Evolutionary conservation across 2,113 vertebrate species (phyloP).

Genomic region (Myotis brandtii): DNA sequence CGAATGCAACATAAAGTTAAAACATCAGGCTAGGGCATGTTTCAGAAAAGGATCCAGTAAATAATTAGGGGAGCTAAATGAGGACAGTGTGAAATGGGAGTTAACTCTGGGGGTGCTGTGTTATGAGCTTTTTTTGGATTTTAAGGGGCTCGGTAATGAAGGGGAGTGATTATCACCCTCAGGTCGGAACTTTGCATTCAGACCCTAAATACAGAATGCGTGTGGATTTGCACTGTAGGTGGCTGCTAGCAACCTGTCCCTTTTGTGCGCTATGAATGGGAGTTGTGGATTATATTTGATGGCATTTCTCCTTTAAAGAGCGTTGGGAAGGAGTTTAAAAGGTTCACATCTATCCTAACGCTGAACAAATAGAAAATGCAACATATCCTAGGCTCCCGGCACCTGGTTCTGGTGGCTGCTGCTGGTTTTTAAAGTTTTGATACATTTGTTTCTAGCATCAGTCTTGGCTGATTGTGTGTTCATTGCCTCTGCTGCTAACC

Average conservation of each 20-base stretch:
- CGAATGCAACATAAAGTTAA: conserved; percentile 84
- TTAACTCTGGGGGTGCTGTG: conserved; percentile 87
- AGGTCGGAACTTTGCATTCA: conserved; percentile 77
- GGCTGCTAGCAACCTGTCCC: conserved; percentile 63
- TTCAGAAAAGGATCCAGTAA: conserved; percentile 80
- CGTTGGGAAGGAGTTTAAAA: conserved; percentile 64
- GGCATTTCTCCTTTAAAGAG: conserved; percentile 77
- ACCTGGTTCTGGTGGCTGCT: conserved; percentile 53
- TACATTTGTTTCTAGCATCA: conserved; percentile 50
- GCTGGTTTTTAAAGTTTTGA: conserved; percentile 72
- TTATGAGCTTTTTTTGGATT: conserved; percentile 75
- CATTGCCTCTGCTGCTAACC: conserved; percentile 54
- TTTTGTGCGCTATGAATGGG: conserved; percentile 65
- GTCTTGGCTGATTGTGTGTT: conserved; percentile 47
- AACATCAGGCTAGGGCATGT: conserved; percentile 81
- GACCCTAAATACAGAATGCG: not conserved
- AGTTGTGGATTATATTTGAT: conserved; percentile 66
- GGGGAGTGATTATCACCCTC: conserved; percentile 76
- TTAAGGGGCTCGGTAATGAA: conserved; percentile 75
- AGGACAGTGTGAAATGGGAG: conserved; percentile 86
- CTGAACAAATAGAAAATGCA: conserved; percentile 44
- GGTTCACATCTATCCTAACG: conserved; percentile 74
- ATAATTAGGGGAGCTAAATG: conserved; percentile 84
- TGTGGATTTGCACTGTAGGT: conserved; percentile 18
- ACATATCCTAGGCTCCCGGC: conserved; percentile 23